A percentile compares a stretch with the other conserved stretches of the same genome.
phyloP scores from a whole-genome alignment of 1,140 invertebrate genomes.

The Drosophila novamexicana region DNA sequence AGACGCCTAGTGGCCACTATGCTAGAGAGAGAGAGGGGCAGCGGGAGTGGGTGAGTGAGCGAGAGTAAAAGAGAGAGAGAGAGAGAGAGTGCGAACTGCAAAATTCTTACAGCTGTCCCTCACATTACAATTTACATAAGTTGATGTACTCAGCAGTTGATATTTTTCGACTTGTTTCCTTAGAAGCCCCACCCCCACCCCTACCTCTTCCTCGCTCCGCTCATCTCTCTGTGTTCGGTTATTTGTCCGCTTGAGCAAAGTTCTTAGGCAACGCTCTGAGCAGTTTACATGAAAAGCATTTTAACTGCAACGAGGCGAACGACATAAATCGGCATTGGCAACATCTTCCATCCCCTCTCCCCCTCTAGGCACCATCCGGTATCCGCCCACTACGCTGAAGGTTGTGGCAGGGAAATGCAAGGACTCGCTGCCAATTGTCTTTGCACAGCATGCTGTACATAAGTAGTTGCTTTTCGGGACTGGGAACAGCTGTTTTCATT shows the following conservation, averaged over 20 bases:
- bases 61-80: neutral
- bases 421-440: conserved; percentile 62
- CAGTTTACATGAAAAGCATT: conserved; percentile 74
- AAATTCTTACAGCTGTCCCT: conserved; percentile 29
- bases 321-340: conserved; percentile 48
- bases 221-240: conserved; percentile 47
- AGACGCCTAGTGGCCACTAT: conserved; percentile 53
- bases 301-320: conserved; percentile 62
- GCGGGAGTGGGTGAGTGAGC: neutral
- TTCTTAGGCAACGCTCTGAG: conserved; percentile 34
- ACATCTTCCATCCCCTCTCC: neutral
- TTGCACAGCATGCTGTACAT: conserved; percentile 15
- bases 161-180: conserved; percentile 71
- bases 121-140: conserved; percentile 73
- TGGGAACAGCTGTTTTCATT: conserved; percentile 18
- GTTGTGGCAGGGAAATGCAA: conserved; percentile 25
- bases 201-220: conserved; percentile 26
- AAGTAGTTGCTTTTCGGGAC: conserved; percentile 22
- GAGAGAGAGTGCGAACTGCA: conserved; percentile 1
- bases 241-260: conserved; percentile 68
- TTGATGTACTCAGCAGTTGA: conserved; percentile 54
- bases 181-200: neutral
- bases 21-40: neutral
- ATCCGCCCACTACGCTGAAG: neutral
- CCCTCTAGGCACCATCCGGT: neutral